Evolutionary conservation across 92 coral and sea anemone genomes (phyloP).

Genomic region (Siderastrea radians): DNA sequence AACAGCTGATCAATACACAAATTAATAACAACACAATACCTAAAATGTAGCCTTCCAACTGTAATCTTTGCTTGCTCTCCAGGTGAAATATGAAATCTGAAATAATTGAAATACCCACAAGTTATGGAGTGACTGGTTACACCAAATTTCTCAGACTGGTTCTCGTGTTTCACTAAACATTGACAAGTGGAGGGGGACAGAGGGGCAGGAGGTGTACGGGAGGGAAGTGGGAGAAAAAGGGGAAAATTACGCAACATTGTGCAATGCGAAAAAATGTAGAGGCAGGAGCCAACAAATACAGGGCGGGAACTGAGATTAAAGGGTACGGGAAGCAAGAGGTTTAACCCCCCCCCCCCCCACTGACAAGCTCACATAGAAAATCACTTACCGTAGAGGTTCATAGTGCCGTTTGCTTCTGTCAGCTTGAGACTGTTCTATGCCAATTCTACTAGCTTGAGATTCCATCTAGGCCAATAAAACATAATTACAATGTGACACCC

Average conservation of each 20-base stretch:
- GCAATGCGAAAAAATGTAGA: too few species aligned
- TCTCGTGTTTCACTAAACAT: too few species aligned
- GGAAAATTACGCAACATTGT: too few species aligned
- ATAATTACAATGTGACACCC: too few species aligned
- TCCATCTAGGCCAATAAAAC: slow-evolving; percentile 70
- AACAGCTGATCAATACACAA: neutral
- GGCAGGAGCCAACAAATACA: too few species aligned
- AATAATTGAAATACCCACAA: slow-evolving; percentile 1
- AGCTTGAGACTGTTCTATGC: slow-evolving; percentile 92
- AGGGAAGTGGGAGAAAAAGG: too few species aligned
- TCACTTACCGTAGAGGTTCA: slow-evolving; percentile 84
- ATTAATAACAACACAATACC: slow-evolving; percentile 53
- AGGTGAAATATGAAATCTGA: slow-evolving; percentile 75
- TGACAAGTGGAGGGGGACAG: too few species aligned
- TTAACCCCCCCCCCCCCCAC: too few species aligned
- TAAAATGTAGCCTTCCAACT: slow-evolving; percentile 94
- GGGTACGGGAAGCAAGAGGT: too few species aligned
- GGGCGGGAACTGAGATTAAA: too few species aligned
- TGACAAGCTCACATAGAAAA: neutral
- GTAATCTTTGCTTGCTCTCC: slow-evolving; percentile 76
- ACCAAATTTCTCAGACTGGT: too few species aligned
- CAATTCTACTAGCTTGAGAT: slow-evolving; percentile 80
- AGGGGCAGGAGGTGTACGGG: too few species aligned
- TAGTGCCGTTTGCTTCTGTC: slow-evolving; percentile 93
- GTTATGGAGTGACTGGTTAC: neutral